Evolutionary conservation across 2,113 vertebrate species (phyloP).

Genomic region (Vireo altiloquus): DNA sequence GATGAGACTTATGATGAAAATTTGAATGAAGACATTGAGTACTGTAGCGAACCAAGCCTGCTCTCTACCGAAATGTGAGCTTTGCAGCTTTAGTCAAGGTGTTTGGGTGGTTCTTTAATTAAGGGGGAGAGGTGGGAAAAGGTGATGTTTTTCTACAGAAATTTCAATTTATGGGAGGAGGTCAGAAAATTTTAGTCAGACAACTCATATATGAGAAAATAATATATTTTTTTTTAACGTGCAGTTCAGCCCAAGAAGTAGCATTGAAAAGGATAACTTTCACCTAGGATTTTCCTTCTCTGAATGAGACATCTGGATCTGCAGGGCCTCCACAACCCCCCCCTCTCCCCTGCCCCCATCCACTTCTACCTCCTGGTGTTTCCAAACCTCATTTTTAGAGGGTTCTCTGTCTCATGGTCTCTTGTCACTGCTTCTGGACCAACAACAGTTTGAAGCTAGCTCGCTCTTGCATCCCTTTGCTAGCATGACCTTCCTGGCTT

Average conservation of each 20-base stretch:
- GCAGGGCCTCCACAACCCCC: background rate
- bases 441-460: background rate
- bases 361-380: background rate
- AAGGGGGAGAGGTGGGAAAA: slow-evolving; percentile 14
- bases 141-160: background rate
- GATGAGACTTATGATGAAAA: slow-evolving; percentile 85
- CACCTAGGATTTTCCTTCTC: background rate
- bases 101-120: slow-evolving; percentile 19
- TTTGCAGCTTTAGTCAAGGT: background rate
- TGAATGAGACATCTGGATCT: background rate
- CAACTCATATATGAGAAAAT: background rate
- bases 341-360: background rate
- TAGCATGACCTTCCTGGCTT: background rate
- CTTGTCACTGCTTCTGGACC: background rate
- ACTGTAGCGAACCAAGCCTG: slow-evolving; percentile 84
- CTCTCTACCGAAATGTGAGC: slow-evolving; percentile 91
- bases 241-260: background rate
- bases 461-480: background rate
- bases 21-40: slow-evolving; percentile 79
- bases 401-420: background rate
- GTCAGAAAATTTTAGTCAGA: background rate
- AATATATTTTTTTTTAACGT: background rate
- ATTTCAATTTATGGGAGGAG: background rate
- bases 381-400: background rate
- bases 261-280: background rate